Conservation (phyloP, 2,888 invertebrate genomes). For the Prosopocoilus inquinatus region DNA sequence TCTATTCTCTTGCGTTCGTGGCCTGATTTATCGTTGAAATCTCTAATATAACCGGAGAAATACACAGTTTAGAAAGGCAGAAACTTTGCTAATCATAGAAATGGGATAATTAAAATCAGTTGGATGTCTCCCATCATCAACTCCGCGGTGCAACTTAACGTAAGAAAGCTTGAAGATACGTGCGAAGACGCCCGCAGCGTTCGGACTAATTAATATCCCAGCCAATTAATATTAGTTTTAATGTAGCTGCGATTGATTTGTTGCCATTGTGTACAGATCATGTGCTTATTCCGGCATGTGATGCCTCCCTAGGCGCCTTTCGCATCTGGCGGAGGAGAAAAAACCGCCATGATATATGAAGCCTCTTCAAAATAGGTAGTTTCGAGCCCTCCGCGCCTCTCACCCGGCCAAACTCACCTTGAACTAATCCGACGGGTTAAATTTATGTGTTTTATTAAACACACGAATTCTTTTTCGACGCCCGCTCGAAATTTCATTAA, state of each 20-base stretch:
- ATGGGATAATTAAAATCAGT: too few species aligned
- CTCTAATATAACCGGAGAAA: too few species aligned
- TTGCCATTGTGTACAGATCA: conserved; percentile 26
- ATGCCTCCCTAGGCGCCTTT: conserved; percentile 3
- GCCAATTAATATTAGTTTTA: conserved; percentile 36
- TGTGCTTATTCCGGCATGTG: neutral
- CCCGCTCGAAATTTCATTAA: too few species aligned
- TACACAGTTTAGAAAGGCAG: too few species aligned
- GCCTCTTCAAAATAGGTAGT: neutral
- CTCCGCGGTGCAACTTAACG: neutral
- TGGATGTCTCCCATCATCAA: too few species aligned
- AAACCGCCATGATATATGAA: neutral
- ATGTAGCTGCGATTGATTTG: conserved; percentile 33
- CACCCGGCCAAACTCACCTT: neutral
- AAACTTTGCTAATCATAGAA: too few species aligned
- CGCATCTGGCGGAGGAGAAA: neutral
- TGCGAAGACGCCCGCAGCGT: conserved; percentile 30
- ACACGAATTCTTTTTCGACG: too few species aligned
- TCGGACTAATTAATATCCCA: conserved; percentile 33
- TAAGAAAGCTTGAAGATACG: conserved; percentile 8
- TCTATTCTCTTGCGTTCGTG: too few species aligned
- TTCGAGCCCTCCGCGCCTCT: neutral
- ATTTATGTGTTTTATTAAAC: neutral
- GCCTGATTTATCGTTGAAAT: too few species aligned
- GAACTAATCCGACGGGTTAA: neutral